phyloP scores from a whole-genome alignment of 2,888 invertebrate species.

The Acanthosoma haemorrhoidale region DNA sequence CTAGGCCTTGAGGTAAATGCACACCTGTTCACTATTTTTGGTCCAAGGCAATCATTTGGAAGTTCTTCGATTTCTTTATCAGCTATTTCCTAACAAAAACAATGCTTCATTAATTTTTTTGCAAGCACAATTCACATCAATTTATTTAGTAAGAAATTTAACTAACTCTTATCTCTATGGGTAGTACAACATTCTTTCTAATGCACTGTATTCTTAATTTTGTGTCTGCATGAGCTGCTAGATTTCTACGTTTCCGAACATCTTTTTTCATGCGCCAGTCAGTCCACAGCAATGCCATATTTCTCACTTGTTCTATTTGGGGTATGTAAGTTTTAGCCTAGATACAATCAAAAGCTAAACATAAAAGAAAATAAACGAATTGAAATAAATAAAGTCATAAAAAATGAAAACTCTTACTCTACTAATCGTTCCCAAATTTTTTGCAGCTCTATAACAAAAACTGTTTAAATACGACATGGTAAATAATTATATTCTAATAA shows the following conservation, averaged over 20 bases:
- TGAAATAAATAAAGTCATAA: neutral
- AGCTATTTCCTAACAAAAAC: conserved; percentile 62
- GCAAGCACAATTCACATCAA: neutral
- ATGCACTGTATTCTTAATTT: conserved; percentile 76
- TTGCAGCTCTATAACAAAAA: neutral
- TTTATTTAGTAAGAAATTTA: neutral
- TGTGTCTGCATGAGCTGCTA: conserved; percentile 67
- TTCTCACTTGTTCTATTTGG: conserved; percentile 7
- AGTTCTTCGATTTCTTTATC: conserved; percentile 66
- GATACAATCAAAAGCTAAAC: too few relatives aligned
- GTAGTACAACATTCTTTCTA: conserved; percentile 79
- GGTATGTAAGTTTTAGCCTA: neutral
- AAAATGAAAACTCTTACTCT: neutral
- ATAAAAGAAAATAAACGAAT: too few relatives aligned
- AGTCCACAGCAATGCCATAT: conserved; percentile 53
- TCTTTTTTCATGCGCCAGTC: conserved; percentile 83
- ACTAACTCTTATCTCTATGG: conserved; percentile 60
- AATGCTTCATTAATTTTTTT: neutral
- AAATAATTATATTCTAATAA: conserved; percentile 52
- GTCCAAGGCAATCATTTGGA: conserved; percentile 65
- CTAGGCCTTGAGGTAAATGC: conserved; percentile 81
- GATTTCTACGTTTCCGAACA: conserved; percentile 70
- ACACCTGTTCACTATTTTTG: conserved; percentile 67
- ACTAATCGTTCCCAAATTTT: neutral
- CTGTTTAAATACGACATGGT: neutral